Conservation (phyloP, 2,113 vertebrate genomes). For the Tursiops truncatus region DNA sequence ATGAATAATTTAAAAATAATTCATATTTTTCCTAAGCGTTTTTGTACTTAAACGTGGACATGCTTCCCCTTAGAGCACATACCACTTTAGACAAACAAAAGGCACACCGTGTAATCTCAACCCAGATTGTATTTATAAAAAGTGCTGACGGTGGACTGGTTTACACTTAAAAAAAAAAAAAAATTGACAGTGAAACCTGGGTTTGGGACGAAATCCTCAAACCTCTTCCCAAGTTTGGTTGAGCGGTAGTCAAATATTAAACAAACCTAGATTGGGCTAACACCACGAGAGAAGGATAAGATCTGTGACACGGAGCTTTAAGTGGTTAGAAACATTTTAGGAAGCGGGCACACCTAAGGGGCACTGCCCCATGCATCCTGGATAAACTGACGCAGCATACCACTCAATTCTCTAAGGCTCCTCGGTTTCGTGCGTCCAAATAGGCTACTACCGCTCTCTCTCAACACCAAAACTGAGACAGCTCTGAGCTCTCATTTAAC, state of each 20-base stretch:
- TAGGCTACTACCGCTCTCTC: neutral
- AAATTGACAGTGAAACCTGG: neutral
- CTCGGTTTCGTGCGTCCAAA: neutral
- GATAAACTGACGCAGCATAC: no score
- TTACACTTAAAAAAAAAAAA: neutral
- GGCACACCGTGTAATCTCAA: neutral
- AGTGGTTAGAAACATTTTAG: no score
- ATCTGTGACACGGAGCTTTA: rapidly evolving
- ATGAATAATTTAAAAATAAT: neutral
- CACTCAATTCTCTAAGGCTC: rapidly evolving
- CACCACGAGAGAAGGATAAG: neutral
- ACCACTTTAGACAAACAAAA: neutral
- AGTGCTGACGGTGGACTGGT: neutral
- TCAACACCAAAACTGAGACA: constrained; percentile 20
- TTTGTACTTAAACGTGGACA: neutral
- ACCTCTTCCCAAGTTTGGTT: neutral
- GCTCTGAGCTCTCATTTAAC: neutral
- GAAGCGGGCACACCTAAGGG: neutral
- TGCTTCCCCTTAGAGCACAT: neutral
- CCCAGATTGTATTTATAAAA: neutral
- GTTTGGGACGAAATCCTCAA: neutral
- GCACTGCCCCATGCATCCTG: rapidly evolving
- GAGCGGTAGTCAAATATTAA: neutral
- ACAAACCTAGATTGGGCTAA: neutral
- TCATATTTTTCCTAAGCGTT: neutral